Base-by-base conservation (phyloP, 2,888 invertebrate species). In the Cephus pulcher region DNA sequence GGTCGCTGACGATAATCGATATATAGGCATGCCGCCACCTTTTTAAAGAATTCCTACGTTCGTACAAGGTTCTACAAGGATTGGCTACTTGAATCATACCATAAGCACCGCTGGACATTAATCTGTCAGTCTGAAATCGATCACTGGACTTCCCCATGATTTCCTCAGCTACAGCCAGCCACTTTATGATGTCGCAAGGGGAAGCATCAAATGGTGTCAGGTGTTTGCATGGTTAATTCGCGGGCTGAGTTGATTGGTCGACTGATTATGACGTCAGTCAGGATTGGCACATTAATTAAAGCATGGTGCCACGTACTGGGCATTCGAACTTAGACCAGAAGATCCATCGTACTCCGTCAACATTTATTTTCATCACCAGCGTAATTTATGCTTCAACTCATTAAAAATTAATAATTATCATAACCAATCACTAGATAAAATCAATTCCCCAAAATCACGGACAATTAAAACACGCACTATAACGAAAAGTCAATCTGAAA, bases 1-100 rank as follows among this genome's bases (percentile, higher is more conserved):
- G 88, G 88, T 74, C 35, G 73, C 74, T 15, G 3, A 23, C 32
- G 78, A 81, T 84, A 89, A 89, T 89, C 89, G 87, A 89, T 89
- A 88, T 88, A 83, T 80, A 78, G 80, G 79, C 77, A 84, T 82
- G 78, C 15, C 71, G 71, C 34, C 4, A 71, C 32, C 33, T 71
- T 33, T 71, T 34, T 34, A 34, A 71, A 9, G 12, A 30, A 71
- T 71, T 71, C 33, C 15, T 9, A 15, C 32, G 11, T 71, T 71
- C 12, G 32, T 4, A 34, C 71, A 11, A 32, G 71, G 3, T 34
- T 71, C 33, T 4, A 33, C 33, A 3, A 74, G 32, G 12, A 23
- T 23, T 0, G 23, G 2, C 56, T 9, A 23, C 9, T 56, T 23
- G 23, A 56, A 56, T 15, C 9, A 23, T 56, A 23, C 23, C 23